Percentiles rank a stretch among this genome's conserved stretches.
Conservation (phyloP, 2,888 invertebrate genomes). For the Melanargia galathea region DNA sequence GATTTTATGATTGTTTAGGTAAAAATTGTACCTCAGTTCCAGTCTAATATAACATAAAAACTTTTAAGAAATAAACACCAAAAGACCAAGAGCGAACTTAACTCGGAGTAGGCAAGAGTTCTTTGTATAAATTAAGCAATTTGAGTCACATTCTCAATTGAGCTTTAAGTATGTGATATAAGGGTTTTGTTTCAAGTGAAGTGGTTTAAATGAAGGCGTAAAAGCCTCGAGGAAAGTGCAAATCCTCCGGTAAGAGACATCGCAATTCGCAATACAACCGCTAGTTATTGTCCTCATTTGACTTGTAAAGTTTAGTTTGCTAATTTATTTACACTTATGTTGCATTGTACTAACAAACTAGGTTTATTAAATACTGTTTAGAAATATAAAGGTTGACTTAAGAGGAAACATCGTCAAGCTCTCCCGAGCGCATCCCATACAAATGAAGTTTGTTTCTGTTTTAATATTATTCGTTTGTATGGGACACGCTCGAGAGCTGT, state of each 20-base stretch:
- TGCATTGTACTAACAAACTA: no score
- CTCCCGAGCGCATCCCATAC: no score
- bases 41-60: no score
- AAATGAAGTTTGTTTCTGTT: no score
- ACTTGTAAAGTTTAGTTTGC: conserved; percentile 12
- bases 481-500: no score
- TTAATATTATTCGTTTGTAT: no score
- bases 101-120: conserved; percentile 2
- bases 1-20: no score
- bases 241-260: conserved; percentile 23
- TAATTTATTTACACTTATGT: no score
- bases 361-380: no score
- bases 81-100: background rate
- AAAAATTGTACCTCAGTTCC: no score
- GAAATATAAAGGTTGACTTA: no score
- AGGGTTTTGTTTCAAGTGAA: background rate
- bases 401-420: no score
- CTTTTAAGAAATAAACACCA: conserved; percentile 2
- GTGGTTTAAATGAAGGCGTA: background rate
- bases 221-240: conserved; percentile 15
- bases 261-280: conserved; percentile 16
- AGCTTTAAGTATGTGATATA: background rate
- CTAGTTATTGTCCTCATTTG: conserved; percentile 13
- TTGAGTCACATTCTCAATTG: background rate
- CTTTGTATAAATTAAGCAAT: conserved; percentile 11